A percentile compares a stretch with the other conserved stretches of the same genome.
Conservation (phyloP, 2,797 vertebrate species). For the Gymnothorax reevesii region DNA sequence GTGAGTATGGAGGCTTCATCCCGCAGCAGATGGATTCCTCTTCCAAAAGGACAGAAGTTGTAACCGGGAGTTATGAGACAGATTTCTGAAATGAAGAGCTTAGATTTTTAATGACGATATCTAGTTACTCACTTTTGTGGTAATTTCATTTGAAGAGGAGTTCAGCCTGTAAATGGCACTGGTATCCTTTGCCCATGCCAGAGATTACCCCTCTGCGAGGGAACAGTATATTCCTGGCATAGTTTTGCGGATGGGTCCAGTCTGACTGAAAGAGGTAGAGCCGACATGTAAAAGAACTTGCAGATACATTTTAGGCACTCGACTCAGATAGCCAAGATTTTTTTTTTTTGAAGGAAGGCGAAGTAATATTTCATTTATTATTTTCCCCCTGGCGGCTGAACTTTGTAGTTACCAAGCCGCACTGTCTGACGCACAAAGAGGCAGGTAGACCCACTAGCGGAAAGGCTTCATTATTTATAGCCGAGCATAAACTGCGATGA, state of each 20-base stretch:
- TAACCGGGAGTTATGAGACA: not conserved
- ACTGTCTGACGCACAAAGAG: constrained; percentile 4
- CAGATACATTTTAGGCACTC: not conserved
- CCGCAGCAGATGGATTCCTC: not conserved
- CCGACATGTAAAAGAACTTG: not conserved
- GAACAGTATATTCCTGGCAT: not conserved
- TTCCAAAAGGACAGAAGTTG: not conserved
- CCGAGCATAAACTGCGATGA: not conserved
- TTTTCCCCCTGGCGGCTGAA: not conserved
- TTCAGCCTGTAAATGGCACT: not conserved
- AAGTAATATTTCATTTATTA: not conserved
- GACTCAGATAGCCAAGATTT: not conserved
- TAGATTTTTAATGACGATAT: not conserved
- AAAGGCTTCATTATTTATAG: not conserved
- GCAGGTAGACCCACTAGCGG: not conserved
- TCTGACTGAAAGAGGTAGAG: not conserved
- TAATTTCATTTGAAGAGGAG: not conserved
- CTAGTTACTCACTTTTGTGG: not conserved
- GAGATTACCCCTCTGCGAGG: not conserved
- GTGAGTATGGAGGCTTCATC: not conserved
- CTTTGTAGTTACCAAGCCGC: not conserved
- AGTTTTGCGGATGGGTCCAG: not conserved
- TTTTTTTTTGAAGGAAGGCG: not conserved
- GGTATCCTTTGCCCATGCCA: not conserved
- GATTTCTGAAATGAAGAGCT: not conserved